Conservation (phyloP, 2,888 invertebrate species). For the Apodemia hepburni region DNA sequence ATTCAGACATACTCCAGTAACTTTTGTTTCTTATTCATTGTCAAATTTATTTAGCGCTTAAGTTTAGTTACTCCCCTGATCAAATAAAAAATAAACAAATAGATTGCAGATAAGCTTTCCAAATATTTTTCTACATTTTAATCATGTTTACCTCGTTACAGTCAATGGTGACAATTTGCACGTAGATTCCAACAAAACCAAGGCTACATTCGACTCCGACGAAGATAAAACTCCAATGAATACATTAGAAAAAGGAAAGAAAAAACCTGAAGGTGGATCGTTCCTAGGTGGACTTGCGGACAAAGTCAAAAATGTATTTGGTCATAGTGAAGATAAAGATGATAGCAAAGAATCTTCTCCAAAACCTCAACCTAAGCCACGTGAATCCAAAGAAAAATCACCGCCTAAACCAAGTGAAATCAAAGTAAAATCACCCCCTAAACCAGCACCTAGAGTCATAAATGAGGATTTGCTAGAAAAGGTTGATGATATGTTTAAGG, state of each 20-base stretch:
- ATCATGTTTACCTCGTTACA: conserved; percentile 38
- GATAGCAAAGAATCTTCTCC: conserved; percentile 53
- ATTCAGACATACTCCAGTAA: conserved; percentile 6
- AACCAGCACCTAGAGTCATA: conserved; percentile 67
- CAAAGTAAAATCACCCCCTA: conserved; percentile 57
- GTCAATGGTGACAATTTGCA: conserved; percentile 69
- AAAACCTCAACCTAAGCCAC: conserved; percentile 54
- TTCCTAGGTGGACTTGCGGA: conserved; percentile 67
- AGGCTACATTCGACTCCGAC: conserved; percentile 78
- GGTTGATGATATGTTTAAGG: conserved; percentile 77
- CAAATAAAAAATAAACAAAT: not conserved
- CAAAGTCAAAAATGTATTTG: conserved; percentile 64
- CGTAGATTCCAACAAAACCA: conserved; percentile 74
- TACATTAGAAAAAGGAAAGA: conserved; percentile 72
- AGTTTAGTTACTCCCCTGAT: not conserved
- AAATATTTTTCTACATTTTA: conserved; percentile 10
- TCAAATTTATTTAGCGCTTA: conserved; percentile 13
- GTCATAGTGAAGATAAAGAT: conserved; percentile 64
- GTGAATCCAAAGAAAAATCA: conserved; percentile 49
- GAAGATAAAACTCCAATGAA: conserved; percentile 78
- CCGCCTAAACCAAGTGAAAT: conserved; percentile 59
- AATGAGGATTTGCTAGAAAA: conserved; percentile 68
- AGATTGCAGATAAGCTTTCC: conserved; percentile 4
- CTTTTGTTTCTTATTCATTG: not conserved
- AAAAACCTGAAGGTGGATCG: conserved; percentile 63